phyloP scores from a whole-genome alignment of 2,888 invertebrate genomes.

The Dolichopus griseipennis region DNA sequence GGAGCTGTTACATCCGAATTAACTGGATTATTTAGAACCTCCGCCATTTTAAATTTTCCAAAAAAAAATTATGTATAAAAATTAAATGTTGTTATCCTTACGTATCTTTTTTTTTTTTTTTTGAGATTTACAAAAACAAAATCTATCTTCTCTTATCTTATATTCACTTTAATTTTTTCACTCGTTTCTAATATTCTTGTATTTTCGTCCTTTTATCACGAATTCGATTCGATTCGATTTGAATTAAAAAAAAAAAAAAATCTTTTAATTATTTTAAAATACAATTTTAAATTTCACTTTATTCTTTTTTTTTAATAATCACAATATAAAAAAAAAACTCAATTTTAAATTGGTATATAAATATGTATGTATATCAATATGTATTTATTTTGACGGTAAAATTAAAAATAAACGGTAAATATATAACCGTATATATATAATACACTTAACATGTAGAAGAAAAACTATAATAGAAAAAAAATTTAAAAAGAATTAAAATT shows the following conservation, averaged over 20 bases:
- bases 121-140: background rate
- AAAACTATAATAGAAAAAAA: too few species aligned
- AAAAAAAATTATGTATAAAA: background rate
- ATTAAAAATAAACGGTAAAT: background rate
- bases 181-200: background rate
- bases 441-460: background rate
- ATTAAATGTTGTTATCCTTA: background rate
- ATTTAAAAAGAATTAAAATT: too few species aligned
- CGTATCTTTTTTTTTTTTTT: too few species aligned
- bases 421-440: background rate
- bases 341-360: too few species aligned
- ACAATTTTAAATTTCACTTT: background rate
- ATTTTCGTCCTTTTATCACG: too few species aligned
- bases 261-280: too few species aligned
- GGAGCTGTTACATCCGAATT: background rate
- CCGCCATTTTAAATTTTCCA: background rate
- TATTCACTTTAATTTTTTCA: background rate
- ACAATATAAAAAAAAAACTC: background rate
- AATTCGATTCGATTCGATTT: too few species aligned
- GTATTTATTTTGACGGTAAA: background rate
- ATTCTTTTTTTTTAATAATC: background rate
- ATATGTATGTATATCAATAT: background rate
- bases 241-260: too few species aligned
- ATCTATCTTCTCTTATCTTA: background rate
- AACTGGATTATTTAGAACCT: background rate